These are phyloP conservation scores for Oeneis ivallda DNA, from an alignment of 2,888 invertebrate genomes.

Conservation along the genomic window DNA sequence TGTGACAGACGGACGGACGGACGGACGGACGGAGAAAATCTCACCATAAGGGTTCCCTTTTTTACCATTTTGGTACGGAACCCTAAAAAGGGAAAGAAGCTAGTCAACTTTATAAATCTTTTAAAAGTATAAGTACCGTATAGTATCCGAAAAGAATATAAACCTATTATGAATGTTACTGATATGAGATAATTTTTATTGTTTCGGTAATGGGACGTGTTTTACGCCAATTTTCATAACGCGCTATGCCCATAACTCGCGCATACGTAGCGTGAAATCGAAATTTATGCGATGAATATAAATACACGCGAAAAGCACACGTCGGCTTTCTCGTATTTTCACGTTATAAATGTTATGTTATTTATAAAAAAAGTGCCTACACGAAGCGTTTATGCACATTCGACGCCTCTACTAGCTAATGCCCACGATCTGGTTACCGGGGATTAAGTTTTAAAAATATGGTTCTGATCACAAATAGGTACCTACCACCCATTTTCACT, in stretches of 20 bases:
- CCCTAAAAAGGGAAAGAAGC: no score
- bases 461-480: no score
- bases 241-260: slow-evolving; percentile 40
- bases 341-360: slow-evolving; percentile 42
- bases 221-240: slow-evolving; percentile 40
- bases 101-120: no score
- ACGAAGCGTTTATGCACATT: slow-evolving; percentile 3
- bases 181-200: slow-evolving; percentile 35
- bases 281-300: slow-evolving; percentile 41
- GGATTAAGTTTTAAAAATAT: no score
- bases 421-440: no score
- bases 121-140: no score
- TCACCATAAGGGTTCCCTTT: no score
- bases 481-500: no score
- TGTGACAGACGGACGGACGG: no score
- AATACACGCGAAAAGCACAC: slow-evolving; percentile 40
- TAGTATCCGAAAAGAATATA: neutral
- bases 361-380: slow-evolving; percentile 35
- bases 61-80: no score
- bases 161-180: neutral
- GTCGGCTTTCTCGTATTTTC: slow-evolving; percentile 40
- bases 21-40: no score
- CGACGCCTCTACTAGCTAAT: neutral
- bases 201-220: slow-evolving; percentile 38
- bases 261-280: slow-evolving; percentile 41